These are phyloP conservation scores for Hylomyscus alleni DNA, from an alignment of 2,797 vertebrate genomes.

Conservation along the genomic window DNA sequence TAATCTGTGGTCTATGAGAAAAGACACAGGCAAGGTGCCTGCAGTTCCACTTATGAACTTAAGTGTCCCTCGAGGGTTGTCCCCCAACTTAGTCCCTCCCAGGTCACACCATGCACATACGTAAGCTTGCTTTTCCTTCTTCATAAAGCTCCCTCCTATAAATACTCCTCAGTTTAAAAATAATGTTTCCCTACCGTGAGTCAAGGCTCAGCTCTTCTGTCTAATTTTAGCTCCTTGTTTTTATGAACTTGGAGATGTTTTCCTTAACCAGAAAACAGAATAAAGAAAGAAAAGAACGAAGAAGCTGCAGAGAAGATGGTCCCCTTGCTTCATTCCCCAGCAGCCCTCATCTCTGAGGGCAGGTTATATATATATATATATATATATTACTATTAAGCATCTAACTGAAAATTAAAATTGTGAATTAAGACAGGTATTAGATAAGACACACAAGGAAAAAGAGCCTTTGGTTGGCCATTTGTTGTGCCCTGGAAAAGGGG, in stretches of 20 bases:
- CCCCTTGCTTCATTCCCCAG: background rate
- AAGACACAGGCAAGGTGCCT: background rate
- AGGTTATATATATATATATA: too few relatives aligned
- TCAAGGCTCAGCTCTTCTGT: slow-evolving; percentile 76
- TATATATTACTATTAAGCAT: slow-evolving; percentile 19
- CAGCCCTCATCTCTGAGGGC: background rate
- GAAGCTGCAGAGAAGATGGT: background rate
- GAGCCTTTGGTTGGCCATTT: background rate
- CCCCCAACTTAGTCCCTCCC: background rate
- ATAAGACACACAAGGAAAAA: background rate
- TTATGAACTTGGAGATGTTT: slow-evolving; percentile 82
- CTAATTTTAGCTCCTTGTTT: slow-evolving; percentile 85
- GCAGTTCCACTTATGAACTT: background rate
- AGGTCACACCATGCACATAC: background rate
- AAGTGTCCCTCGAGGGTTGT: background rate
- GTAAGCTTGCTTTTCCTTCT: slow-evolving; percentile 15
- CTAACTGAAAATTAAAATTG: slow-evolving; percentile 52
- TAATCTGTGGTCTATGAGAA: background rate
- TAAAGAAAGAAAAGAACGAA: slow-evolving; percentile 27
- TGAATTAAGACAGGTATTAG: slow-evolving; percentile 19
- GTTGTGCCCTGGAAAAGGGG: background rate
- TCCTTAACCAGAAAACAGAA: slow-evolving; percentile 77
- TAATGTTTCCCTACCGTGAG: slow-evolving; percentile 73
- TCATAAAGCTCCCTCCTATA: slow-evolving; percentile 71
- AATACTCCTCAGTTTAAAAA: slow-evolving; percentile 81